A percentile compares a stretch with the other conserved stretches of the same genome.
phyloP scores from a whole-genome alignment of 2,888 invertebrate genomes.

The Zhuqinia jingwanae region DNA sequence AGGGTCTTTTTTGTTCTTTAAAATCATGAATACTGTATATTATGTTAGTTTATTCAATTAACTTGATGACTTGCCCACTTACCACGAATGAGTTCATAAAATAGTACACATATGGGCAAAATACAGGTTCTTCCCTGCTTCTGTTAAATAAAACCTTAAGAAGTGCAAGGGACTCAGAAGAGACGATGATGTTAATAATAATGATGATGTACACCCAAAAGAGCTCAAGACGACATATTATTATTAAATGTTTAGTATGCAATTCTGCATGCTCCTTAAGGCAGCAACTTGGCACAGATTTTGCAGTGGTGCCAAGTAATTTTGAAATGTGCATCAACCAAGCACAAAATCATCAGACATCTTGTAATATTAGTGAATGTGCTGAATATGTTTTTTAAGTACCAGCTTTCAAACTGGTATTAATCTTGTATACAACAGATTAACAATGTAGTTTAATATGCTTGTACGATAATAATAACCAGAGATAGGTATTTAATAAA shows the following conservation, averaged over 20 bases:
- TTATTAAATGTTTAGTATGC: slow-evolving; percentile 13
- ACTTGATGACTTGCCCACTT: slow-evolving; percentile 36
- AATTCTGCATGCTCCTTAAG: slow-evolving; percentile 27
- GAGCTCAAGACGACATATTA: background rate
- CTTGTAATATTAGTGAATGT: background rate
- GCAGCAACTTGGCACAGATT: slow-evolving; percentile 46
- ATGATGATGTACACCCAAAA: slow-evolving; percentile 18
- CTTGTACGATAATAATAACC: slow-evolving; percentile 7
- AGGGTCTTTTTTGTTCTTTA: too few relatives aligned
- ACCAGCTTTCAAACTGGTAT: slow-evolving; percentile 31
- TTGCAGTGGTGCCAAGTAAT: slow-evolving; percentile 16
- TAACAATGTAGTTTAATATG: slow-evolving; percentile 1
- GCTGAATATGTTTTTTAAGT: slow-evolving; percentile 6
- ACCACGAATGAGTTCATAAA: slow-evolving; percentile 20
- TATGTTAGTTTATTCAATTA: slow-evolving; percentile 47
- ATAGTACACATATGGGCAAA: background rate
- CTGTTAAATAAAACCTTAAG: background rate
- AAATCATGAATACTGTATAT: background rate
- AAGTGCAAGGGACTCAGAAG: slow-evolving; percentile 44
- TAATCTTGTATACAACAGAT: background rate
- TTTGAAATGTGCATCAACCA: slow-evolving; percentile 18
- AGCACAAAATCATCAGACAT: slow-evolving; percentile 14
- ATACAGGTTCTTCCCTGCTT: slow-evolving; percentile 35
- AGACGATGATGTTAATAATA: slow-evolving; percentile 13
- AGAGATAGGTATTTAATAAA: background rate